Base-by-base conservation (phyloP, 2,888 invertebrate genomes). In the Adelognathus sp. region DNA sequence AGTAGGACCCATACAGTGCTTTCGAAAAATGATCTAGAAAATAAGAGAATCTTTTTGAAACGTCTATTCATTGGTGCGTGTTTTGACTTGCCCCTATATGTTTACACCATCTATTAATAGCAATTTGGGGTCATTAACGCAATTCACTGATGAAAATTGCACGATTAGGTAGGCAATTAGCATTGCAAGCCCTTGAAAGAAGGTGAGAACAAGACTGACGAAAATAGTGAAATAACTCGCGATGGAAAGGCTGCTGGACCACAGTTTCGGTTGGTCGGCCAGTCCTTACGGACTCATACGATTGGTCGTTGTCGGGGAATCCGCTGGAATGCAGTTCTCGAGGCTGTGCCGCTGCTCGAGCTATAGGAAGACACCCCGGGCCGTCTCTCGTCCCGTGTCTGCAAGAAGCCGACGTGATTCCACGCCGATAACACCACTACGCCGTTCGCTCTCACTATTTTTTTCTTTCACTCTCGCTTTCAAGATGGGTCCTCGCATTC, bases 291-390 rank as follows among this genome's bases (percentile, higher is more conserved):
- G 76, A 81, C 81, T 76, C 58, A 79, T 74, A 58, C 82, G 83
- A 86, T 86, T 83, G 82, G 82, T 80, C 82, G 80, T 80, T 80
- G 60, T 54, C 71, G 77, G 61, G 83, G 81, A 86, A 87, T 86
- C 81, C 83, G 82, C 81, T 85, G 87, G 87, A 87, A 87, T 87
- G 87, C 86, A 83, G 87, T 86, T 86, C 82, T 82, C 84, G 85
- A 79, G 82, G 84, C 80, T 86, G 84, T 82, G 82, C 77, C 79
- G 79, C 52, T n/a, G n/a, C n/a, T n/a, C 18, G 9, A 46, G 46
- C 46, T 16, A 46, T 46, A 31, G 31, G 18, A 46, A 46, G 46
- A 44, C 24, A 44, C 44, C 41, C 44, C 44, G 61, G 24, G 27
- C 44, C 24, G 61, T 16, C 29, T 41, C 41, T 61, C 24, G 41